phyloP scores from a whole-genome alignment of 2,888 invertebrate species.

The Cacoxenus indagator region DNA sequence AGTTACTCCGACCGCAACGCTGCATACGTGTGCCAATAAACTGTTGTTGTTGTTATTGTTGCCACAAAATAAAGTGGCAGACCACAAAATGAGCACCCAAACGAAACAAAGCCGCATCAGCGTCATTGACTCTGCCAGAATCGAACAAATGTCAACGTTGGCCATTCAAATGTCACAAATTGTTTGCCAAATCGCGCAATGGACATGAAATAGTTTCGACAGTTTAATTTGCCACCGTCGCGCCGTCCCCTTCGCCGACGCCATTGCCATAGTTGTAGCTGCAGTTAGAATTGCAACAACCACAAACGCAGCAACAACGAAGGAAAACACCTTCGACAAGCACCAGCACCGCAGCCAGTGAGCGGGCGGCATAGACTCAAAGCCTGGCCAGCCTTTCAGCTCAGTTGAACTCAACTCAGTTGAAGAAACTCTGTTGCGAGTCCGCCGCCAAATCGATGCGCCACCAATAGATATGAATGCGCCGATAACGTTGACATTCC shows the following conservation, averaged over 20 bases:
- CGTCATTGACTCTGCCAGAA: constrained; percentile 48
- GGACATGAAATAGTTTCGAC: constrained; percentile 69
- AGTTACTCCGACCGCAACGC: neutral
- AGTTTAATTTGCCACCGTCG: constrained; percentile 65
- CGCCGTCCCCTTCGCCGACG: constrained; percentile 30
- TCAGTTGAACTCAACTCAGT: neutral
- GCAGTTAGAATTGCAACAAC: constrained; percentile 29
- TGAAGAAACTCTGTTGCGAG: too few species aligned
- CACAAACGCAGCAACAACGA: constrained; percentile 31
- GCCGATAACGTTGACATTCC: constrained; percentile 63
- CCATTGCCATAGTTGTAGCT: constrained; percentile 12
- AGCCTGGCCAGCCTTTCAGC: too few species aligned
- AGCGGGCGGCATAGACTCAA: too few species aligned
- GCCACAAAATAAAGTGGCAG: neutral
- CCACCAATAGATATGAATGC: constrained; percentile 57
- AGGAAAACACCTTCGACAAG: constrained; percentile 15
- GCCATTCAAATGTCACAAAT: constrained; percentile 68
- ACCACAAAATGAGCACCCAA: neutral
- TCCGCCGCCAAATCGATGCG: constrained; percentile 40
- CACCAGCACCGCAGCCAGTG: neutral
- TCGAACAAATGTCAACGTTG: constrained; percentile 58
- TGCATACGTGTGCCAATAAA: neutral
- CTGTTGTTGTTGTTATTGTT: neutral
- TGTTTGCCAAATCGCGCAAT: constrained; percentile 64
- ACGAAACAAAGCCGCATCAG: neutral